Percentiles rank a stretch among this genome's conserved stretches.
phyloP scores from a whole-genome alignment of 1,140 invertebrate genomes.

The Hirudo medicinalis region DNA sequence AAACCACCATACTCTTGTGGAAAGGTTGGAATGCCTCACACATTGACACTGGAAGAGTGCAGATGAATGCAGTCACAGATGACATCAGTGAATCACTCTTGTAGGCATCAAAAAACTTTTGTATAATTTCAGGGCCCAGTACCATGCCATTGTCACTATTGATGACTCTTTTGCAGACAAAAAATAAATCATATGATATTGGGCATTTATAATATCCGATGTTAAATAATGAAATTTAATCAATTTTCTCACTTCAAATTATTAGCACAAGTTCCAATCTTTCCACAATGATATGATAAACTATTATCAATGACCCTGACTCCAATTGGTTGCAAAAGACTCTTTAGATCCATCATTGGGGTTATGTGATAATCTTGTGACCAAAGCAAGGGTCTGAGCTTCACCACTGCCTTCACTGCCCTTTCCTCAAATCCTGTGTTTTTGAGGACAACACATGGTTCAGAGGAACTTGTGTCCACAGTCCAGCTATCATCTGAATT shows the following conservation, averaged over 20 bases:
- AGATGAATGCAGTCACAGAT: constrained; percentile 23
- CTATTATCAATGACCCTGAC: constrained; percentile 24
- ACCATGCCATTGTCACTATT: constrained; percentile 23
- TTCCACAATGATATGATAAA: constrained; percentile 21
- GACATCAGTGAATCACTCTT: constrained; percentile 20
- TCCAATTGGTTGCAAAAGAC: constrained; percentile 21
- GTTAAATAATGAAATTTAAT: neutral
- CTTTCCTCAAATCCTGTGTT: constrained; percentile 22
- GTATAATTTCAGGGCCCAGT: constrained; percentile 18
- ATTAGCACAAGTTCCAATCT: constrained; percentile 22
- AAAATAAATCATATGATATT: too few relatives aligned
- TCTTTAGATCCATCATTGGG: constrained; percentile 23
- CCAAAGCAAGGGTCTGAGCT: constrained; percentile 21
- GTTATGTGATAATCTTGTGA: constrained; percentile 24
- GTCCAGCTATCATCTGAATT: constrained; percentile 17
- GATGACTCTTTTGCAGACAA: constrained; percentile 11
- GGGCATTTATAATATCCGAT: neutral
- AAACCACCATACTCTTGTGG: constrained; percentile 22
- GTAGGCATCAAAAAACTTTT: constrained; percentile 24
- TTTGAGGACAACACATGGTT: constrained; percentile 22
- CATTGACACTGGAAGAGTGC: constrained; percentile 24
- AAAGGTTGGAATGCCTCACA: constrained; percentile 22
- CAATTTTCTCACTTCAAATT: constrained; percentile 14
- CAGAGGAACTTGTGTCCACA: neutral
- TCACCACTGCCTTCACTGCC: constrained; percentile 19